Evolutionary conservation across 2,113 vertebrate species (phyloP).

Genomic region (Grammomys surdaster): DNA sequence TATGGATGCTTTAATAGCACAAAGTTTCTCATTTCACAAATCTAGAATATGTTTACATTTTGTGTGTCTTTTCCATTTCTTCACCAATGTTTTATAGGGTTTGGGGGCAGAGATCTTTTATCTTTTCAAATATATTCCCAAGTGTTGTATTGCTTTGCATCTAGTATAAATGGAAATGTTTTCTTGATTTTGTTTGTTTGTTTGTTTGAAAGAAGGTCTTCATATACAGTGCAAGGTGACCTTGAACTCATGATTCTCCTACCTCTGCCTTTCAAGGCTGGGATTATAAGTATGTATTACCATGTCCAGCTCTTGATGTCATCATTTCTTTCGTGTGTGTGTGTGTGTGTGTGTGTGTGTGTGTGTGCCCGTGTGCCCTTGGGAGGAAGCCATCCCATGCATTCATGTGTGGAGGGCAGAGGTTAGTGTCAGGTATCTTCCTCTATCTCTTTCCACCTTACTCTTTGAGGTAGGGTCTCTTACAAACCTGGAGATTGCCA

Average conservation of each 20-base stretch:
- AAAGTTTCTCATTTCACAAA: not conserved
- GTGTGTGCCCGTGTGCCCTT: too few relatives aligned
- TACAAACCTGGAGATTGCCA: not conserved
- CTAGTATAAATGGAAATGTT: not conserved
- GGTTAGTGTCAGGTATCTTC: not conserved
- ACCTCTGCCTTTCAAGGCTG: not conserved
- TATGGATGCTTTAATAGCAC: not conserved
- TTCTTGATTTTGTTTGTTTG: not conserved
- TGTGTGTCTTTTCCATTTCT: not conserved
- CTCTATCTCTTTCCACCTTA: not conserved
- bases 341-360: not conserved
- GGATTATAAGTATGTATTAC: not conserved
- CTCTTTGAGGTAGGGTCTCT: not conserved
- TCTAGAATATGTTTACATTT: not conserved
- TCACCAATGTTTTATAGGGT: not conserved
- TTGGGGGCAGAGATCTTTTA: not conserved
- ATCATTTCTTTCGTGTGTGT: not conserved
- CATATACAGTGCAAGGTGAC: not conserved
- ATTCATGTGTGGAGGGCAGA: not conserved
- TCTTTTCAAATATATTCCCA: not conserved
- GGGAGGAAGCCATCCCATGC: not conserved
- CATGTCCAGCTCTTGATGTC: not conserved
- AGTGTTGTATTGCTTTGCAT: not conserved
- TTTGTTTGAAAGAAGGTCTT: not conserved
- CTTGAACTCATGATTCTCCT: not conserved